Conservation (phyloP, 2,113 vertebrate genomes). For the Oenanthe oenanthe region DNA sequence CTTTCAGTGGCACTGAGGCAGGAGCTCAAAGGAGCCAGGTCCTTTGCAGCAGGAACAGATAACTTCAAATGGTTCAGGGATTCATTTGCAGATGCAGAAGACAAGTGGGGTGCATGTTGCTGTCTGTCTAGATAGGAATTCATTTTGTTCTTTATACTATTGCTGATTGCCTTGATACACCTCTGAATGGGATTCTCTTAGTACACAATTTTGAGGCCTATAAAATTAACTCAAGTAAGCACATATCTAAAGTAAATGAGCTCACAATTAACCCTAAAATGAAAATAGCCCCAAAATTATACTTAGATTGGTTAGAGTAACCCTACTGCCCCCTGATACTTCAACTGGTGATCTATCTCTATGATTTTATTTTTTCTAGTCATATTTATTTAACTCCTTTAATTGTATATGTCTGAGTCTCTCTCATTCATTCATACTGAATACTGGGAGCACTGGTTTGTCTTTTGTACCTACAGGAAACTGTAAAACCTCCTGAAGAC, state of each 20-base stretch:
- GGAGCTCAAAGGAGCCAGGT: not conserved
- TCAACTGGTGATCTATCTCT: not conserved
- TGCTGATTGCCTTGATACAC: not conserved
- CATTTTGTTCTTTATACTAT: not conserved
- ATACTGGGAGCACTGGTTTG: not conserved
- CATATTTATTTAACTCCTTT: not conserved
- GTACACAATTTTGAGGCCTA: not conserved
- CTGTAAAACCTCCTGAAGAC: not conserved
- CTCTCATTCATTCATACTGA: not conserved
- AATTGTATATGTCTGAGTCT: not conserved
- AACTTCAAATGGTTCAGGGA: not conserved
- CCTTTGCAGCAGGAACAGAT: not conserved
- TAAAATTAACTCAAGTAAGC: not conserved
- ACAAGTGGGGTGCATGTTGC: not conserved
- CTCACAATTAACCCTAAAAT: not conserved
- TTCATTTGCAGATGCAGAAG: not conserved
- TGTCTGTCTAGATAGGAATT: not conserved
- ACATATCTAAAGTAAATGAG: not conserved
- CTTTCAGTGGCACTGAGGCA: not conserved
- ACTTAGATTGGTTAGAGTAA: not conserved
- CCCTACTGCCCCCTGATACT: not conserved
- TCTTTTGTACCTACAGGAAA: not conserved
- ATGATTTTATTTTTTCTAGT: not conserved
- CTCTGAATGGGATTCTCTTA: not conserved
- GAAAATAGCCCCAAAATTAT: not conserved